A percentile compares a stretch with the other conserved stretches of the same genome.
These are phyloP conservation scores for Epistrophe eligans DNA, from an alignment of 2,888 invertebrate genomes.

Conservation along the genomic window DNA sequence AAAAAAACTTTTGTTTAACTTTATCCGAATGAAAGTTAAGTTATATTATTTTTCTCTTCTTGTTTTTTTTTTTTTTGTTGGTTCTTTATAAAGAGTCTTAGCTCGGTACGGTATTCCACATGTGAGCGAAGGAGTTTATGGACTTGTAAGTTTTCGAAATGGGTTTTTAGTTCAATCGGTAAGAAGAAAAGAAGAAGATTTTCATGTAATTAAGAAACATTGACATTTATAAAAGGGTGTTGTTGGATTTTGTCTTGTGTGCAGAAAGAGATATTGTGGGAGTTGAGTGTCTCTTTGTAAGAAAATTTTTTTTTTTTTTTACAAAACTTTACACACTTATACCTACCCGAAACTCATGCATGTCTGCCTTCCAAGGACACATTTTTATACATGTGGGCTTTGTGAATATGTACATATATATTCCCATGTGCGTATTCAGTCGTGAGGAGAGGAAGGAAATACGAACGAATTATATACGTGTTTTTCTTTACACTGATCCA, in stretches of 20 bases:
- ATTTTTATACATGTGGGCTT: background rate
- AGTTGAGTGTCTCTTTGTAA: background rate
- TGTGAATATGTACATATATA: conserved; percentile 1
- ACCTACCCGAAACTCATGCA: conserved; percentile 1
- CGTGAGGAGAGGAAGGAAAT: conserved; percentile 3
- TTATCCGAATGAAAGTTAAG: conserved; percentile 51
- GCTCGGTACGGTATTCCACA: background rate
- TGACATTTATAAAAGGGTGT: conserved; percentile 45
- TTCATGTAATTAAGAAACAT: conserved; percentile 68
- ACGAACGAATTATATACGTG: conserved; percentile 5
- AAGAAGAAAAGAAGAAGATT: conserved; percentile 26
- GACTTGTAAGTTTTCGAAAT: conserved; percentile 35
- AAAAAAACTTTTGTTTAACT: conserved; percentile 70
- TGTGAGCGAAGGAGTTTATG: conserved; percentile 28
- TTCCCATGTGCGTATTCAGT: conserved; percentile 15
- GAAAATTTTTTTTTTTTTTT: background rate
- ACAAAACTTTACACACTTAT: background rate
- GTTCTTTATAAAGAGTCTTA: conserved; percentile 21
- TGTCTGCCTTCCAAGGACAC: conserved; percentile 23
- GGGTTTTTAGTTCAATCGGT: conserved; percentile 35
- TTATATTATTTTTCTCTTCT: background rate
- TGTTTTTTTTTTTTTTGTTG: background rate
- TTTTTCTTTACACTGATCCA: too few species aligned
- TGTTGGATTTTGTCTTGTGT: background rate
- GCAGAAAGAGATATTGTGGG: background rate